Evolutionary conservation across 2,113 vertebrate species (phyloP), one percentile per base, ranked within the genome.

Genomic region (Macrotis lagotis): DNA sequence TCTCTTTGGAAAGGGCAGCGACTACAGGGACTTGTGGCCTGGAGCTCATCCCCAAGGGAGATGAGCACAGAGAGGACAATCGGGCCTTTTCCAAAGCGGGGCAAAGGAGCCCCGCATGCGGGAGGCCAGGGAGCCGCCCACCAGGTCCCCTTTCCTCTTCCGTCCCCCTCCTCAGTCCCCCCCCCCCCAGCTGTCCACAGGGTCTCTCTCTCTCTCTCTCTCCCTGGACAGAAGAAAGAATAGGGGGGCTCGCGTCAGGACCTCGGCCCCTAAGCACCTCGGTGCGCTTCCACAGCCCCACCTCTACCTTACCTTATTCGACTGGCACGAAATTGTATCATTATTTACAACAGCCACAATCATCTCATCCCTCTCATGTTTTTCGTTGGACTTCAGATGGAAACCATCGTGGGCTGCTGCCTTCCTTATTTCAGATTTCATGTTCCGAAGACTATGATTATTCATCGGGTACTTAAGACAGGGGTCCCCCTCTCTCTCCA

Each of bases 71-170:
- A 83, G 66, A 44, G 37, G 44, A n/a, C 66, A 83, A 24, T 8
- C 37, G 66, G 66, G 66, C 66, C 66, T 44, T 83, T 24, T 83
- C n/a, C 66, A 83, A 44, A 83, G 22, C 24, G 16, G 66, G 66
- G 44, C 66, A 66, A 94, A 96, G 91, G 96, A 44, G 95, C 95
- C 95, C 96, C 94, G 97, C 96, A 96, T 96, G 48, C 93, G 90
- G 8, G 37, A 74, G 25, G 59, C 93, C 93, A 83, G 10, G 3
- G 51, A 92, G 94, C 94, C 89, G 53, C 9, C 74, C 0, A 92
- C 6, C 19, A 44, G n/a, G 3, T 90, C 25, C 50, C 25, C 51
- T 8, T 44, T 83, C n/a, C 49, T 90, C 91, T 48, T 74, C 92
- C 4, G 51, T 66, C 24, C 8, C 8, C 47, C 55, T 4, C 95